Base-by-base conservation (phyloP, 2,888 invertebrate genomes). In the Esperia sulphurella region DNA sequence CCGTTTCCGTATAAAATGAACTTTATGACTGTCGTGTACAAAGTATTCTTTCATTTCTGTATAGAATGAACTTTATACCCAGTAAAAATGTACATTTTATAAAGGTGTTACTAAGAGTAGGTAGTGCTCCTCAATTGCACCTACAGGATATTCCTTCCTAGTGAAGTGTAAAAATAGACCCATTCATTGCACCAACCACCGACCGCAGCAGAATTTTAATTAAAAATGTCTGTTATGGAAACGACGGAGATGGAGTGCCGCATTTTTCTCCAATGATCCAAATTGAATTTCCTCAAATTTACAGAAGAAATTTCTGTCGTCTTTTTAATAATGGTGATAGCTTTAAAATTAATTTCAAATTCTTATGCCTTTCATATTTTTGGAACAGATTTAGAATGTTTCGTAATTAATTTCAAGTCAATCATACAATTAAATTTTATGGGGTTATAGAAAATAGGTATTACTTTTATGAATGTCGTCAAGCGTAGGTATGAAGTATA, bases 181-280 rank as follows among this genome's bases (percentile, higher is more conserved):
- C 61, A 61, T 66, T 63, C 59, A 65, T 58, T 61, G 61, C 62
- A 54, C 43, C 50, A 51, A 64, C 54, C 54, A 52, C 55, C 50
- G 52, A 64, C 54, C 54, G 53, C 55, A 61, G 52, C 55, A 59
- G 61, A 63, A 58, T 73, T 75, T 75, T 70, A 75, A 73, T 73
- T 71, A 66, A 73, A 67, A 72, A 63, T 58, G 63, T 63, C 64
- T 46, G 57, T 53, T 50, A 51, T 56, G 54, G 62, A 44, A 61
- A 48, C 51, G 46, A 59, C 47, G 46, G 43, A 54, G 53, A 63
- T 62, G 62, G 62, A 62, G 59, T 58, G 52, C 31, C 52, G 45
- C 43, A 54, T 21, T 60, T 59, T 56, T 54, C 57, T 51, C 14
- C 39, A 21, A 43, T 38, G 12, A 37, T 37, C 13, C 14, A 29